Evolutionary conservation across 1,140 invertebrate species (phyloP), one percentile per base, ranked within the genome.

Genomic region (Andricus grossulariae): DNA sequence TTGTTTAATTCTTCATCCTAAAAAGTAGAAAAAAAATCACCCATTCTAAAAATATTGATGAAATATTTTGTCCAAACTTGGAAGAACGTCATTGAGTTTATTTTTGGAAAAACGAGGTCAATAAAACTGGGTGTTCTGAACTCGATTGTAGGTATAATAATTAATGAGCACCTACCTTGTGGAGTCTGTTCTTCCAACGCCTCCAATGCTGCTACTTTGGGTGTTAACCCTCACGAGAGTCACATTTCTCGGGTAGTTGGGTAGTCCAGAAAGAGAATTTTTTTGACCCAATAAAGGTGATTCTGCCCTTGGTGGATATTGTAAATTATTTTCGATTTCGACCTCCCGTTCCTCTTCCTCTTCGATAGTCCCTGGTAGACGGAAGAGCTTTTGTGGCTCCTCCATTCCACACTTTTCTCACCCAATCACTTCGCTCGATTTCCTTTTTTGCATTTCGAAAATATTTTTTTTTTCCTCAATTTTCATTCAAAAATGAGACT

Each of bases 281-380:
- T 80, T 85, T 21, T 81, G 84, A 4, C 79, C 71, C 2, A 87
- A 71, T 11, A 90, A 72, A 32, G 89, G 88, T 32, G 89, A 90
- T 74, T 90, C 90, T 5, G 80, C 79, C 15, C 82, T 80, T 19
- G 75, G 81, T 10, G 81, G 54, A 11, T 75, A 57, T 4, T 60
- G 50, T n/a, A 66, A 75, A 51, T 74, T 73, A 18, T 50, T 55
- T 15, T 84, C 80, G 16, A 19, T 71, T 7, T 80, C 81, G 77
- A 54, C 45, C 49, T 72, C 74, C 50, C 49, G 25, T 60, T 86
- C 84, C 50, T 91, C 90, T 72, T 90, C 89, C 54, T 91, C 90
- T 76, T 90, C 90, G 73, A 90, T 90, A 15, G 87, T 89, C 3
- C 90, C 89, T 10, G 90, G 90, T 25, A 90, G 82, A 45, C 85